phyloP scores from a whole-genome alignment of 2,797 vertebrate species.

The Pipistrellus nathusii region DNA sequence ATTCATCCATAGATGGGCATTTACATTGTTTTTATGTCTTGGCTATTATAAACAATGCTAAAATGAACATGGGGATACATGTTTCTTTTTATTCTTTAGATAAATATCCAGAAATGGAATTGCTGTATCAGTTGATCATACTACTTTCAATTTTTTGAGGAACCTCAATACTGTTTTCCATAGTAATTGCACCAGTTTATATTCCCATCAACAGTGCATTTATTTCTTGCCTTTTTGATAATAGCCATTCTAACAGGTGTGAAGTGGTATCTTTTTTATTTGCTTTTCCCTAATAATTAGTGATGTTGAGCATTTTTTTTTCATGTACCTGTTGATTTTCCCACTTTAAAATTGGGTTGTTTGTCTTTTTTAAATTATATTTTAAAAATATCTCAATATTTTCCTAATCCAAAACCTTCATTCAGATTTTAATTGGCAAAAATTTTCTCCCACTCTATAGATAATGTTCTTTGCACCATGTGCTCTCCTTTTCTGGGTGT shows the following conservation, averaged over 20 bases:
- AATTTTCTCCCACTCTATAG: neutral
- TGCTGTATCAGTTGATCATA: neutral
- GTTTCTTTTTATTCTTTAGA: neutral
- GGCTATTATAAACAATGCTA: neutral
- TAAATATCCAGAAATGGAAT: neutral
- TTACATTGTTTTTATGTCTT: neutral
- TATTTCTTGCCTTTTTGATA: neutral
- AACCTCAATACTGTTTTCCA: neutral
- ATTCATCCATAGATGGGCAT: neutral
- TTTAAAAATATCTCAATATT: conserved; percentile 7
- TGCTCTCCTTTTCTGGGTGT: neutral
- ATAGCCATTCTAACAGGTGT: neutral
- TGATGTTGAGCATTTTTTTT: neutral
- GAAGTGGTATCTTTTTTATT: neutral
- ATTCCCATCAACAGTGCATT: neutral
- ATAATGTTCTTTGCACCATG: neutral
- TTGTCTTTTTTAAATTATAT: neutral
- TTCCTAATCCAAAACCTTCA: neutral
- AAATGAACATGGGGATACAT: neutral
- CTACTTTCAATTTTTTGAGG: neutral
- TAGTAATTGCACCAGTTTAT: neutral
- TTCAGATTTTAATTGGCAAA: neutral
- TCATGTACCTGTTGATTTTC: neutral
- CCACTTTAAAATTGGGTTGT: neutral
- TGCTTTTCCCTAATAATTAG: neutral